phyloP scores from a whole-genome alignment of 2,888 invertebrate genomes.

The Sarcophaga variegata region DNA sequence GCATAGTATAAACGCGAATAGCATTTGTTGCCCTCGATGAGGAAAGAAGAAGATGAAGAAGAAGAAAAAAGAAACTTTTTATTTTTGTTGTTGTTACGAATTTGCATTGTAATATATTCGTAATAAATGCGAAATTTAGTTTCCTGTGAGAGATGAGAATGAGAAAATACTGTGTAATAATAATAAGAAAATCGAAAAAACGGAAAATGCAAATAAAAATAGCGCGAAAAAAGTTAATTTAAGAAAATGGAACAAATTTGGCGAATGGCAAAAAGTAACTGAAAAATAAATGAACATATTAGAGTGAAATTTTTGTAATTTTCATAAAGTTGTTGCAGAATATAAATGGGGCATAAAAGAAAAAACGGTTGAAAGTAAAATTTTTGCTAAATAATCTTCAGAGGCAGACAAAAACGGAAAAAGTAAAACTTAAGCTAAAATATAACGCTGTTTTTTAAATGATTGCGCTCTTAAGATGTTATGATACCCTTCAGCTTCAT shows the following conservation, averaged over 20 bases:
- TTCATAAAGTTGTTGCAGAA: constrained; percentile 47
- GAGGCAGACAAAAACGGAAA: not conserved
- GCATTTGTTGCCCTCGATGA: not conserved
- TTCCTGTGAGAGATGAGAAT: constrained; percentile 43
- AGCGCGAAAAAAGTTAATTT: constrained; percentile 19
- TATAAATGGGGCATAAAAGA: constrained; percentile 25
- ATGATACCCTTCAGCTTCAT: too few species aligned
- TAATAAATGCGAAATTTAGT: constrained; percentile 61
- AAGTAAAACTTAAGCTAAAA: constrained; percentile 3
- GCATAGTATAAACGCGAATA: constrained; percentile 11
- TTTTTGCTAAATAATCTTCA: not conserved
- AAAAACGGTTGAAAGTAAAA: constrained; percentile 8
- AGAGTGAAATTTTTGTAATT: constrained; percentile 50
- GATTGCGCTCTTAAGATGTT: too few species aligned
- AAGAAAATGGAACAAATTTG: constrained; percentile 51
- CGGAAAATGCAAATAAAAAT: constrained; percentile 45
- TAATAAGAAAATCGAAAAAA: too few species aligned
- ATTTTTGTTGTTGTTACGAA: constrained; percentile 17
- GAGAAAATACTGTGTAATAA: not conserved
- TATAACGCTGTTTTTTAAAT: not conserved
- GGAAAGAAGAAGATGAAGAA: not conserved
- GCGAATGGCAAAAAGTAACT: constrained; percentile 26
- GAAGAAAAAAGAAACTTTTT: not conserved
- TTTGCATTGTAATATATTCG: constrained; percentile 58
- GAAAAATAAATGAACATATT: not conserved